phyloP scores from a whole-genome alignment of 2,888 invertebrate species.

The Allygus modestus region DNA sequence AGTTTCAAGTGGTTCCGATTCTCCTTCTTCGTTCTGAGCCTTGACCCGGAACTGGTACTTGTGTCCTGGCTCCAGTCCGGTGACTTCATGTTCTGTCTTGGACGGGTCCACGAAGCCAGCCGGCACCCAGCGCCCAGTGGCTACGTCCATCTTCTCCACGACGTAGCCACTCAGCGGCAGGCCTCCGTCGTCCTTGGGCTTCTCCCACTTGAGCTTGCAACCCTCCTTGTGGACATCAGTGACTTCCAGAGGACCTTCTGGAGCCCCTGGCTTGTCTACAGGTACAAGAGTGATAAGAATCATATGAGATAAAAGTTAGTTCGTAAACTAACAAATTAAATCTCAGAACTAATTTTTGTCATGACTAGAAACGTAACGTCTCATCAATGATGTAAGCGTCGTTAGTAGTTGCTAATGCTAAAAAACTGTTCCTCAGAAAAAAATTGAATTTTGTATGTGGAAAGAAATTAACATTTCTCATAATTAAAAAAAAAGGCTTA shows the following conservation, averaged over 20 bases:
- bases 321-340: too few relatives aligned
- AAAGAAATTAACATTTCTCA: too few relatives aligned
- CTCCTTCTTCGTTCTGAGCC: slow-evolving; percentile 97
- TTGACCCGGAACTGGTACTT: slow-evolving; percentile 99
- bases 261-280: slow-evolving; percentile 89
- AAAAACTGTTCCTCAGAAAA: too few relatives aligned
- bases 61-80: slow-evolving; percentile 95
- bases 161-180: slow-evolving; percentile 93
- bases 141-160: slow-evolving; percentile 95
- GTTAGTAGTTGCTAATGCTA: too few relatives aligned
- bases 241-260: slow-evolving; percentile 95
- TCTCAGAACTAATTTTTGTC: too few relatives aligned
- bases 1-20: slow-evolving; percentile 95
- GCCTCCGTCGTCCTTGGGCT: slow-evolving; percentile 97
- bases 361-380: too few relatives aligned
- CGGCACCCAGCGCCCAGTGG: slow-evolving; percentile 92
- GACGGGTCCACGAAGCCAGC: slow-evolving; percentile 91
- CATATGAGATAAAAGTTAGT: too few relatives aligned
- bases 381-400: too few relatives aligned
- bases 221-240: slow-evolving; percentile 95
- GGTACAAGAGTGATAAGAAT: slow-evolving; percentile 33
- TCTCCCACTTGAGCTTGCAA: slow-evolving; percentile 95
- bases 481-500: too few relatives aligned
- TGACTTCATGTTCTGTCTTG: slow-evolving; percentile 88
- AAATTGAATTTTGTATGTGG: too few relatives aligned